phyloP scores from a whole-genome alignment of 2,113 vertebrate genomes.

The Circaetus gallicus region DNA sequence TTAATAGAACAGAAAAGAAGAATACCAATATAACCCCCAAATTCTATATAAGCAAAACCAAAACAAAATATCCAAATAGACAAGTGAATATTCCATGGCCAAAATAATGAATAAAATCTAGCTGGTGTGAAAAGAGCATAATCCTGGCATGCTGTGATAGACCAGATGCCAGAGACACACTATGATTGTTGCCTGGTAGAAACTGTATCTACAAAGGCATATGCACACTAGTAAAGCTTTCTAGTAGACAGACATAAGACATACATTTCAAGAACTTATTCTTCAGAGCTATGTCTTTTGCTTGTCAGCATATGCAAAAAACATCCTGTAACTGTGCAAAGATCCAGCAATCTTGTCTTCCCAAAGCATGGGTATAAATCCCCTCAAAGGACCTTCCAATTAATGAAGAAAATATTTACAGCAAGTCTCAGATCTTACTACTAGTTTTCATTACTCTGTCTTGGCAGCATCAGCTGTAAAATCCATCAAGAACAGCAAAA shows the following conservation, averaged over 20 bases:
- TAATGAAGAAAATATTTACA: neutral
- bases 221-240: neutral
- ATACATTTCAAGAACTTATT: neutral
- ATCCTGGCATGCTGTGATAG: neutral
- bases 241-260: neutral
- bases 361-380: neutral
- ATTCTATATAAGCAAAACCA: neutral
- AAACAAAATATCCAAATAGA: neutral
- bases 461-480: conserved; percentile 2
- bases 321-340: neutral
- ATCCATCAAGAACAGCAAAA: neutral
- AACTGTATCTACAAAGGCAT: neutral
- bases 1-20: too few relatives aligned
- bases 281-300: neutral
- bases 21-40: neutral
- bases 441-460: neutral
- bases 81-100: neutral
- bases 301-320: neutral
- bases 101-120: neutral
- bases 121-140: neutral
- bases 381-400: neutral
- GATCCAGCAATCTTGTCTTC: neutral
- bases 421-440: neutral
- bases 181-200: neutral
- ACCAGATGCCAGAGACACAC: neutral